Evolutionary conservation across 2,797 vertebrate genomes (phyloP).

Genomic region (Characodon lateralis): DNA sequence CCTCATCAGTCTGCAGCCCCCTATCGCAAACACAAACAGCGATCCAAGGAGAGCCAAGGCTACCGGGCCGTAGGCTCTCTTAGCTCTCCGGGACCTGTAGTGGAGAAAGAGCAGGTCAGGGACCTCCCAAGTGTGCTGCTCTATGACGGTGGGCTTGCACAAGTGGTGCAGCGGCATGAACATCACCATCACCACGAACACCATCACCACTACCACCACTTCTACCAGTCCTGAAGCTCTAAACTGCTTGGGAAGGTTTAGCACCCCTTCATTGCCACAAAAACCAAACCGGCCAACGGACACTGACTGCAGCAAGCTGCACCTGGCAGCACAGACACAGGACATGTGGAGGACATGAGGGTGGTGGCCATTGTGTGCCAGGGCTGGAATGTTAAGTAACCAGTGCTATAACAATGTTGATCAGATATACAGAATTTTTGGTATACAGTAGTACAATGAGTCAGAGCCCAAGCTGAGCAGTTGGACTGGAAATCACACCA

Average conservation of each 20-base stretch:
- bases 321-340: slow-evolving; percentile 11
- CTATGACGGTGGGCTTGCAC: slow-evolving; percentile 90
- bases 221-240: slow-evolving; percentile 92
- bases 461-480: slow-evolving; percentile 22
- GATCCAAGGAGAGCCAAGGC: slow-evolving; percentile 88
- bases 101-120: slow-evolving; percentile 91
- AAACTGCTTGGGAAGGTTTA: slow-evolving; percentile 20
- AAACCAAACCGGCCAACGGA: slow-evolving; percentile 30
- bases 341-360: slow-evolving; percentile 33
- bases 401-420: slow-evolving; percentile 59
- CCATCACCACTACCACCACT: slow-evolving; percentile 99
- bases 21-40: slow-evolving; percentile 94
- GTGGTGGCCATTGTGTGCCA: slow-evolving; percentile 52
- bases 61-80: slow-evolving; percentile 84
- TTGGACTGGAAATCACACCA: slow-evolving; percentile 37
- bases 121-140: slow-evolving; percentile 91
- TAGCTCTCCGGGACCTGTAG: slow-evolving; percentile 76
- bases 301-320: slow-evolving; percentile 72
- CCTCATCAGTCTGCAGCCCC: slow-evolving; percentile 87
- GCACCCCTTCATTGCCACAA: slow-evolving; percentile 15
- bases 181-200: slow-evolving; percentile 98
- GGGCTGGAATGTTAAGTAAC: slow-evolving; percentile 63
- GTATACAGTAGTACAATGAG: slow-evolving; percentile 44
- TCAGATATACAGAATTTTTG: slow-evolving; percentile 30
- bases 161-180: slow-evolving; percentile 95